These are phyloP conservation scores for Grammomys surdaster DNA, from an alignment of 2,113 vertebrate species.

Conservation along the genomic window DNA sequence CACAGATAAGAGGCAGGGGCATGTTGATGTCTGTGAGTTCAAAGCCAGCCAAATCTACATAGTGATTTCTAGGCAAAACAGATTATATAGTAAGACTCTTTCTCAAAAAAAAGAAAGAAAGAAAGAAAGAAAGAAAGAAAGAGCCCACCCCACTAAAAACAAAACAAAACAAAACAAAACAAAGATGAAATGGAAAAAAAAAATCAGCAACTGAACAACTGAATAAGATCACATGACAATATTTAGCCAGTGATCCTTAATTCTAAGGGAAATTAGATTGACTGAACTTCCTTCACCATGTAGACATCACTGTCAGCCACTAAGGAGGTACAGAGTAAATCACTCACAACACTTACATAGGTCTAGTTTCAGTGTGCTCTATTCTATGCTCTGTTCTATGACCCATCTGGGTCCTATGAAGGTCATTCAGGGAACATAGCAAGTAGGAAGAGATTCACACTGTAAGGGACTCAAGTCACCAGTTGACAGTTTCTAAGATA, in stretches of 20 bases:
- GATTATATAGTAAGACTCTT: not conserved
- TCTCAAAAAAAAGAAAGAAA: not conserved
- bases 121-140: not conserved
- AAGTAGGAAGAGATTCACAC: not conserved
- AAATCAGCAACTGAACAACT: not conserved
- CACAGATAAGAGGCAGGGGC: not conserved
- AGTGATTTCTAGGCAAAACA: not conserved
- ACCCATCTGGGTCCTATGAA: not conserved
- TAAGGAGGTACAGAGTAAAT: not conserved
- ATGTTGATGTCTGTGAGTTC: not conserved
- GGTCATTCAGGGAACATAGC: not conserved
- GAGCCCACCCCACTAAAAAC: not conserved
- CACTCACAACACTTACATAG: not conserved
- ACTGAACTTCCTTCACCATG: not conserved
- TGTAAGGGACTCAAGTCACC: not conserved
- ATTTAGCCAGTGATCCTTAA: conserved; percentile 3
- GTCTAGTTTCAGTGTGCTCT: not conserved
- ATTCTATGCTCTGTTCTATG: not conserved
- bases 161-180: not conserved
- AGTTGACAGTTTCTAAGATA: not conserved
- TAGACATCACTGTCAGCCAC: not conserved
- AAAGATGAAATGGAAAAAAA: not conserved
- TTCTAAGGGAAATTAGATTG: not conserved
- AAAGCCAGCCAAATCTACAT: not conserved
- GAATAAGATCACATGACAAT: not conserved